Conservation (phyloP, 2,888 invertebrate genomes). For the Cremastinae sp. region DNA sequence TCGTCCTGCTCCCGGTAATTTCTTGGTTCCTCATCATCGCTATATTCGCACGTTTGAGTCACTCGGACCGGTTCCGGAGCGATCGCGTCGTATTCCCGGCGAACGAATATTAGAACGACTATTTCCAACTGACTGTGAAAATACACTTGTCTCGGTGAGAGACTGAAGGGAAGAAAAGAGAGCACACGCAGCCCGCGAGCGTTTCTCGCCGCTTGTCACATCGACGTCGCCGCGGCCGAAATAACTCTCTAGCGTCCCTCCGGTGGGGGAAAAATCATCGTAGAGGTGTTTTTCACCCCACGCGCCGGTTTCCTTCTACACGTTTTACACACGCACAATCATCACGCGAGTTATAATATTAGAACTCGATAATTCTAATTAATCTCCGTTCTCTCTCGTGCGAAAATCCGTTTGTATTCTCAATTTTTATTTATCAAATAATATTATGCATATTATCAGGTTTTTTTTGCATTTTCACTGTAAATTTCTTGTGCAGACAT, state of each 20-base stretch:
- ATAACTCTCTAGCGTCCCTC: conserved; percentile 61
- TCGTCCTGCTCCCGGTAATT: conserved; percentile 8
- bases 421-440: too few species aligned
- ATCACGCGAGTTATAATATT: conserved; percentile 15
- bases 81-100: conserved; percentile 55
- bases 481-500: too few species aligned
- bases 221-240: conserved; percentile 63
- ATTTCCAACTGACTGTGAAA: conserved; percentile 78
- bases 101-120: conserved; percentile 76
- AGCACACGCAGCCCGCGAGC: conserved; percentile 45
- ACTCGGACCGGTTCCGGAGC: conserved; percentile 35
- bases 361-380: not conserved
- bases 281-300: conserved; percentile 47
- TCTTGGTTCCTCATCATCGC: conserved; percentile 33
- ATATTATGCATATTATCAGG: too few species aligned
- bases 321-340: conserved; percentile 6
- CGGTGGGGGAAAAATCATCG: not conserved
- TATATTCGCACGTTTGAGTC: conserved; percentile 56
- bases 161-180: conserved; percentile 16
- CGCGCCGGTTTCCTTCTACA: conserved; percentile 6
- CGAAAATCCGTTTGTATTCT: too few species aligned
- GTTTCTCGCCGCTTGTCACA: conserved; percentile 62
- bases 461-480: too few species aligned
- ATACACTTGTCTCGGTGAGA: conserved; percentile 69
- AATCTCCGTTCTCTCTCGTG: too few species aligned